Percentiles rank a stretch among this genome's conserved stretches.
Evolutionary conservation across 2,113 vertebrate species (phyloP).

Genomic region (Nestor notabilis): DNA sequence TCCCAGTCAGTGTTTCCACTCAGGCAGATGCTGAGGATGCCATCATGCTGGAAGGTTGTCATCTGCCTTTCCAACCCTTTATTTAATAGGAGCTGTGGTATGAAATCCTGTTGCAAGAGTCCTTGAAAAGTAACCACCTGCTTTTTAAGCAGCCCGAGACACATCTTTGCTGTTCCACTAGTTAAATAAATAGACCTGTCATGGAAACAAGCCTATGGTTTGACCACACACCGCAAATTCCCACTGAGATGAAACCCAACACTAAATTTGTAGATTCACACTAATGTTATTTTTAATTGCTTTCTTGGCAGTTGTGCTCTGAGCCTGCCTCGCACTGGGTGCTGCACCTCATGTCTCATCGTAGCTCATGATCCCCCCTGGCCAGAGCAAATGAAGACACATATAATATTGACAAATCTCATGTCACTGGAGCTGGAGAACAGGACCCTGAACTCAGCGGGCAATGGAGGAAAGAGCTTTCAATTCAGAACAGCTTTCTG

Average conservation of each 20-base stretch:
- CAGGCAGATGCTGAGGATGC: constrained; percentile 79
- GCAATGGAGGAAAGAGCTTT: not conserved
- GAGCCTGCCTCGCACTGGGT: rapidly evolving
- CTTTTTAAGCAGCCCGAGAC: not conserved
- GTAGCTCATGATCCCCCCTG: rapidly evolving
- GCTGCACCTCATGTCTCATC: not conserved
- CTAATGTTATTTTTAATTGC: constrained; percentile 40
- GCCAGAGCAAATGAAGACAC: not conserved
- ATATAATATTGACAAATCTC: not conserved
- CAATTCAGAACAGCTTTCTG: not conserved
- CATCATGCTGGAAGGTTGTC: constrained; percentile 68
- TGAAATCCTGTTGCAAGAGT: constrained; percentile 80
- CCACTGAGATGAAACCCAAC: not conserved
- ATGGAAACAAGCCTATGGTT: not conserved
- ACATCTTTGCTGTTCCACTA: not conserved
- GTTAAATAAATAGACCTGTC: constrained; percentile 18
- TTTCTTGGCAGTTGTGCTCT: not conserved
- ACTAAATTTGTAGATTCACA: not conserved
- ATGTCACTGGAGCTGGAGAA: not conserved
- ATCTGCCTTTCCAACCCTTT: constrained; percentile 71
- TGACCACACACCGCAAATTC: not conserved
- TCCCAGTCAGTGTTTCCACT: constrained; percentile 67
- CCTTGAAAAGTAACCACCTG: constrained; percentile 32
- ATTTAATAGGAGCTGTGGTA: constrained; percentile 65
- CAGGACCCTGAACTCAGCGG: rapidly evolving